These are phyloP conservation scores for Hyaena hyaena DNA, from an alignment of 2,113 vertebrate species.

Conservation along the genomic window DNA sequence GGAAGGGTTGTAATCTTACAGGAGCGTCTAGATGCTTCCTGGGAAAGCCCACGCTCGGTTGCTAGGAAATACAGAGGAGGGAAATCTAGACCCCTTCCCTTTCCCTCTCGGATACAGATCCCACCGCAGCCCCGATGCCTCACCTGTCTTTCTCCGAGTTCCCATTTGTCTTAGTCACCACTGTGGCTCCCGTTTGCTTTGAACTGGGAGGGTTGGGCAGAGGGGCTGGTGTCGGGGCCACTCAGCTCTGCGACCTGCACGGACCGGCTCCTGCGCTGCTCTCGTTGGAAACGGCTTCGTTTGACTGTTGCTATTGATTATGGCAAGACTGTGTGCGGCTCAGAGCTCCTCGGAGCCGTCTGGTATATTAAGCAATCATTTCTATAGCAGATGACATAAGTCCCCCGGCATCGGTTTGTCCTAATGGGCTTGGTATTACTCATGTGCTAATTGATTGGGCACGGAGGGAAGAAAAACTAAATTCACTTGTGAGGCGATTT, in stretches of 20 bases:
- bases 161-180: not conserved
- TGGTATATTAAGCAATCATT: slow-evolving; percentile 95
- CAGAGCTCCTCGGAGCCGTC: slow-evolving; percentile 89
- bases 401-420: slow-evolving; percentile 89
- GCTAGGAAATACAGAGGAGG: not conserved
- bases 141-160: not conserved
- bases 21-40: not conserved
- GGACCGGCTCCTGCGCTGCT: slow-evolving; percentile 82
- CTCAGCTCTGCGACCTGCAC: not conserved
- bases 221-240: not conserved
- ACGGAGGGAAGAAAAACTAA: slow-evolving; percentile 84
- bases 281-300: slow-evolving; percentile 87
- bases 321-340: slow-evolving; percentile 87
- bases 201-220: not conserved
- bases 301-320: slow-evolving; percentile 92
- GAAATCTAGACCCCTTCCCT: not conserved
- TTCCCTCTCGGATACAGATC: not conserved
- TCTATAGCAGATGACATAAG: slow-evolving; percentile 92
- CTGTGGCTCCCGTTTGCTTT: not conserved
- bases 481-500: slow-evolving; percentile 83
- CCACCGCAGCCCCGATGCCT: not conserved
- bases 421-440: slow-evolving; percentile 93
- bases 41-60: not conserved
- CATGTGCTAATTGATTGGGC: slow-evolving; percentile 93
- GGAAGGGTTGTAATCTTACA: not conserved